Base-by-base conservation (phyloP, 2,113 vertebrate species). In the Paradoxurus hermaphroditus region DNA sequence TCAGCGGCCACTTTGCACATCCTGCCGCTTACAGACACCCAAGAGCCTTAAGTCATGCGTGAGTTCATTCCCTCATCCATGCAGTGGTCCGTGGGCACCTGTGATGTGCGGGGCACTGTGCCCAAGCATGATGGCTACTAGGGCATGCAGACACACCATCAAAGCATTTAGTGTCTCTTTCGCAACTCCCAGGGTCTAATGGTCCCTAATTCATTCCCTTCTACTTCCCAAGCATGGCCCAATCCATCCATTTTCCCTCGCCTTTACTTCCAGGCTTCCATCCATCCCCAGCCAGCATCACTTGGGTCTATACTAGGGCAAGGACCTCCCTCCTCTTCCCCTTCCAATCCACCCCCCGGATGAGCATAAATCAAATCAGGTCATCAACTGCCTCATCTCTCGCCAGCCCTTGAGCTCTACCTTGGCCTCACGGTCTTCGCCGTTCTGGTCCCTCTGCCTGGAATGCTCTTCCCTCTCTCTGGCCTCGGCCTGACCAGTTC, bases 131-230 rank as follows among this genome's bases (percentile, higher is more conserved):
- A 31, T 27, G 11, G 51, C 21, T 3, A 41, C 70, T n/a, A 27
- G 0, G 0, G 4, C 3, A 31, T 0, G 3, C 14, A 49, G 44
- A 39, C 2, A 36, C 14, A 7, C 4, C 25, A 29, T 3, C 12
- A 13, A 46, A 85, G 29, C 11, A 18, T 2, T 7, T 3, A 39
- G 7, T 2, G 10, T 41, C 46, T n/a, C 75, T 29, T 44, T 34
- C 36, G 73, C 63, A 12, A 0, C 36, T 56, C 56, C 39, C 15
- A 21, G 34, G 73, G 39, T 36, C 82, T 44, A 41, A 0, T 16
- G 12, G 21, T 16, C 29, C 49, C 18, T 23, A 18, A 44, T 18
- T 25, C 16, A 4, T 14, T 39, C 72, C 78, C 14, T 59, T 51
- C 49, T 34, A 2, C 21, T n/a, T 75, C 65, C 72, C 51, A 31